Conservation (phyloP, 2,113 vertebrate genomes). For the Todiramphus chloris region DNA sequence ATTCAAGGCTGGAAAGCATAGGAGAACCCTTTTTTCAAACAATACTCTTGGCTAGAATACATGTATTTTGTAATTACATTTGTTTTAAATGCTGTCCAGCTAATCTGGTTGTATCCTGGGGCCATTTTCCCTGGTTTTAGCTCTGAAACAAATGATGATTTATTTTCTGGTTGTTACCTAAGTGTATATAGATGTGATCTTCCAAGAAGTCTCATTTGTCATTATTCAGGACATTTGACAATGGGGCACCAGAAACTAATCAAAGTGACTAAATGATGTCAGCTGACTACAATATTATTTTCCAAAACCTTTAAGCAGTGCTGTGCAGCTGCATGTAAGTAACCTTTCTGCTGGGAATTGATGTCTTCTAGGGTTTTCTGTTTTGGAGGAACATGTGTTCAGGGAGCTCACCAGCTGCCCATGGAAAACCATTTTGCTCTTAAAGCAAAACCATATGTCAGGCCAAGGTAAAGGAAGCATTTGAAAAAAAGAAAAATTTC, state of each 20-base stretch:
- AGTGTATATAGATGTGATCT: background rate
- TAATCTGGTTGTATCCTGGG: slow-evolving; percentile 1
- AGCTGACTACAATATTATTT: slow-evolving; percentile 8
- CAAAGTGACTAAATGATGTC: slow-evolving; percentile 46
- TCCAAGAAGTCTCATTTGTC: slow-evolving; percentile 10
- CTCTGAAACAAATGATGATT: slow-evolving; percentile 29
- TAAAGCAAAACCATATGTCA: slow-evolving; percentile 70
- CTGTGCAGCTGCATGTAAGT: slow-evolving; percentile 27
- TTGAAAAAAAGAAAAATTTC: slow-evolving; percentile 38
- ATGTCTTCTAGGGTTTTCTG: background rate
- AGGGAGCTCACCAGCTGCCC: slow-evolving; percentile 34
- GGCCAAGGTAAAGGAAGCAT: slow-evolving; percentile 10
- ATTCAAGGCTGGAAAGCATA: background rate
- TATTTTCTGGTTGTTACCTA: slow-evolving; percentile 35
- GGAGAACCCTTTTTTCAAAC: slow-evolving; percentile 14
- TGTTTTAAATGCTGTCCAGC: slow-evolving; percentile 29
- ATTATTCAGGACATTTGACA: background rate
- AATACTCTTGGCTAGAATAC: slow-evolving; percentile 21
- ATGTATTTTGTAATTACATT: slow-evolving; percentile 31
- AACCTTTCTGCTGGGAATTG: slow-evolving; percentile 10
- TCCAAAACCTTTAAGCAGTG: background rate
- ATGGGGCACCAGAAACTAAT: slow-evolving; percentile 39
- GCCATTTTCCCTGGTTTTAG: slow-evolving; percentile 7
- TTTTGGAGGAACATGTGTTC: background rate
- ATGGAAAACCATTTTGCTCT: slow-evolving; percentile 31